These are phyloP conservation scores for Channa maculata DNA, from an alignment of 2,113 vertebrate species.

Conservation along the genomic window DNA sequence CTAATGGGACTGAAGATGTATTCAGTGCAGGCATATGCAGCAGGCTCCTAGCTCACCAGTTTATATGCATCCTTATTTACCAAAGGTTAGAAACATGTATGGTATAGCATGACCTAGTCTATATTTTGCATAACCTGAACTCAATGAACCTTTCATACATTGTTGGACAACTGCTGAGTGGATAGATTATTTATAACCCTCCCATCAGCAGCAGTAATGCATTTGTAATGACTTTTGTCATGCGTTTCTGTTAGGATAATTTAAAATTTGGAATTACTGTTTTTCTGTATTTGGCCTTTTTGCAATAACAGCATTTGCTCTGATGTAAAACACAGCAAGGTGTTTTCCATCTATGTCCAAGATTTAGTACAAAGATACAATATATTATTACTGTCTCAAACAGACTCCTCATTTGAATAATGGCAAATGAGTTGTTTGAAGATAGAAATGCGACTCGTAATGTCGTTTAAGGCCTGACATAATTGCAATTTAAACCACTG, in stretches of 20 bases:
- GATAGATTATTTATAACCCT: conserved; percentile 32
- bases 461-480: not conserved
- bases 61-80: not conserved
- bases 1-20: not conserved
- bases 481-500: not conserved
- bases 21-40: conserved; percentile 3
- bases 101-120: conserved; percentile 26
- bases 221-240: conserved; percentile 6
- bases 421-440: not conserved
- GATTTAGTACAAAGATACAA: not conserved
- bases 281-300: not conserved
- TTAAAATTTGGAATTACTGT: not conserved
- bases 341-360: not conserved
- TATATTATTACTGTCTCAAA: not conserved
- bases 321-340: not conserved
- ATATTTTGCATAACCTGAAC: conserved; percentile 71
- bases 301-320: not conserved
- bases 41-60: not conserved
- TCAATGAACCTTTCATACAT: conserved; percentile 57
- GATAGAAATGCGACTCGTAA: conserved; percentile 21
- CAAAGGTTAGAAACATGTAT: not conserved
- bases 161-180: conserved; percentile 51
- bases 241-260: not conserved
- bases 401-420: not conserved
- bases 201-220: not conserved